Evolutionary conservation across 2,888 invertebrate genomes (phyloP).

Genomic region (Acrobasis suavella): DNA sequence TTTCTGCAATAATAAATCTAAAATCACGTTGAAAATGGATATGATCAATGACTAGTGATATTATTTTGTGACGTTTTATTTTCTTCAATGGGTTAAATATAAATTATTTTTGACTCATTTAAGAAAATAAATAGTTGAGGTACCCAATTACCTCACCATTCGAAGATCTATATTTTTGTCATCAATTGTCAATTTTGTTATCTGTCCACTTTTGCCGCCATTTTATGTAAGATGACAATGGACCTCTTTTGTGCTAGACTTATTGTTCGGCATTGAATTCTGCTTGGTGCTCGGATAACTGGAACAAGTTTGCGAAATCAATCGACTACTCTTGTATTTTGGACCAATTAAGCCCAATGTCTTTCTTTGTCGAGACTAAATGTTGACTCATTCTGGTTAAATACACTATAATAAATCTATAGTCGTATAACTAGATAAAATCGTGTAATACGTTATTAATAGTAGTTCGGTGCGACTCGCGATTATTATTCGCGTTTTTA

Average conservation of each 20-base stretch:
- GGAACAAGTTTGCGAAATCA: slow-evolving; percentile 6
- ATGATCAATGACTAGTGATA: too few species aligned
- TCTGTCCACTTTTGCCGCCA: background rate
- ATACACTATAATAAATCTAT: too few species aligned
- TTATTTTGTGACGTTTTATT: too few species aligned
- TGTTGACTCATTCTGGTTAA: background rate
- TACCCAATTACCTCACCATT: background rate
- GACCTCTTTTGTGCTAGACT: background rate
- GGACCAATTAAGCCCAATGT: background rate
- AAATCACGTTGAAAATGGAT: too few species aligned
- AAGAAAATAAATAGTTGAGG: too few species aligned
- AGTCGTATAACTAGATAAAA: too few species aligned
- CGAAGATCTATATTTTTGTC: background rate
- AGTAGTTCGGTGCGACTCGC: too few species aligned
- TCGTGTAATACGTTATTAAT: too few species aligned
- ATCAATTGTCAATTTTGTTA: background rate
- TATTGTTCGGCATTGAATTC: slow-evolving; percentile 1
- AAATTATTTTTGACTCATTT: too few species aligned
- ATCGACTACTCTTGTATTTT: background rate
- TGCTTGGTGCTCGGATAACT: background rate
- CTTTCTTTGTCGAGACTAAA: background rate
- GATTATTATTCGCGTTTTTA: too few species aligned
- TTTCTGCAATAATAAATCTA: too few species aligned
- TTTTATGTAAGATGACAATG: slow-evolving; percentile 12
- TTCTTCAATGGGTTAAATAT: too few species aligned